Base-by-base conservation (phyloP, 2,113 vertebrate species). In the Circaetus gallicus region DNA sequence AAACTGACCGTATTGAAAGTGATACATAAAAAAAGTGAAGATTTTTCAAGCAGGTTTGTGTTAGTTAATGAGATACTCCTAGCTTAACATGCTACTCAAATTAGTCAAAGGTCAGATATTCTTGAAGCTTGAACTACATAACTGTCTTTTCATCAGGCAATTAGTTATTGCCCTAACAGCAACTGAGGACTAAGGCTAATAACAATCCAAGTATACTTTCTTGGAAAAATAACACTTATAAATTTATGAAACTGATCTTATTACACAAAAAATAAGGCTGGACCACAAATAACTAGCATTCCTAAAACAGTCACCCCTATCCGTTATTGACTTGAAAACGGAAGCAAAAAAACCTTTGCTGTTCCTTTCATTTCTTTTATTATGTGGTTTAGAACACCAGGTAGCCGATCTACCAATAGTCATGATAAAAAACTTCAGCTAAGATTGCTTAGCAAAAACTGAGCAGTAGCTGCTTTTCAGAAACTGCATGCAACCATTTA, bases 1-100 rank as follows among this genome's bases (percentile, higher is more conserved):
- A 97, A 97, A 97, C 71, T 93, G 29, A 95, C 84, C 58, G 89
- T 86, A 95, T 21, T 86, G 72, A 95, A 97, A 95, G 66, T n/a
- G 12, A 96, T 55, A 86, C 7, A 29, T 8, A 72, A 92, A 95
- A 91, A 43, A 97, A 38, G 36, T 80, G 13, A 92, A 65, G 31
- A 89, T 38, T 85, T 89, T 81, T 96, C 42, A 92, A 94, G 78
- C 61, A 96, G 52, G 40, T 95, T 89, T 92, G 11, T 84, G 21
- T 71, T 91, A 89, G 74, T 80, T 93, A 97, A 96, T 90, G 82
- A 95, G 71, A 67, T 49, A 50, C 58, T 96, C 40, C 86, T 76
- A 85, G 74, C 50, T 96, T 80, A 91, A 74, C 36, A 65, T 11
- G 42, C 63, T 63, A 82, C 67, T 10, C 94, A 92, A 97, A 96